Percentiles rank a stretch among this genome's conserved stretches.
These are phyloP conservation scores for Thereva unica DNA, from an alignment of 2,888 invertebrate genomes.

Conservation along the genomic window DNA sequence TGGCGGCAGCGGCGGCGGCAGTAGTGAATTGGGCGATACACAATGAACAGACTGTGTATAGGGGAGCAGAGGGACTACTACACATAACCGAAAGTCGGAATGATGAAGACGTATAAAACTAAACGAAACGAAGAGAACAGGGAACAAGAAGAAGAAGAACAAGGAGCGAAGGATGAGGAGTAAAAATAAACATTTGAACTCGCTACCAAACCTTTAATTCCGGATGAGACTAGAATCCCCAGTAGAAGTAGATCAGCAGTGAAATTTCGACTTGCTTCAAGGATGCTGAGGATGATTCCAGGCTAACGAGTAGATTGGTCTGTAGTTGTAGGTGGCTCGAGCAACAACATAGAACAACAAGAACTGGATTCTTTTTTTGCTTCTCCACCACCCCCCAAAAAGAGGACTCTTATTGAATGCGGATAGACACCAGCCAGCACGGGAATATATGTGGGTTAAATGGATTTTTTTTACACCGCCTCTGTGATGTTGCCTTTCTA, in stretches of 20 bases:
- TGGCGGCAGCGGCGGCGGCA: too few relatives aligned
- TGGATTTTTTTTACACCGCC: background rate
- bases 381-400: constrained; percentile 1
- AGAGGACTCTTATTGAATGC: background rate
- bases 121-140: background rate
- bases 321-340: background rate
- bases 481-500: too few relatives aligned
- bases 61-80: background rate
- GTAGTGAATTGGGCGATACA: background rate
- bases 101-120: background rate
- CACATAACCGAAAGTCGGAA: background rate
- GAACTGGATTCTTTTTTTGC: background rate
- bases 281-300: constrained; percentile 2
- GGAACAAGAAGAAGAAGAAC: background rate
- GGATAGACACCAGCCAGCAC: constrained; percentile 2
- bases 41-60: constrained; percentile 2
- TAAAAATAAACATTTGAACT: background rate
- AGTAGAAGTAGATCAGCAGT: constrained; percentile 23
- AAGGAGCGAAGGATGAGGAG: background rate
- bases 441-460: constrained; percentile 7
- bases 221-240: constrained; percentile 12
- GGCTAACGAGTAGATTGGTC: background rate
- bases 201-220: constrained; percentile 20
- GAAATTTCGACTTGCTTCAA: constrained; percentile 23
- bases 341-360: constrained; percentile 1